Percentiles rank a stretch among this genome's conserved stretches.
Evolutionary conservation across 2,797 vertebrate species (phyloP).

Genomic region (Brachyalestes nurse): DNA sequence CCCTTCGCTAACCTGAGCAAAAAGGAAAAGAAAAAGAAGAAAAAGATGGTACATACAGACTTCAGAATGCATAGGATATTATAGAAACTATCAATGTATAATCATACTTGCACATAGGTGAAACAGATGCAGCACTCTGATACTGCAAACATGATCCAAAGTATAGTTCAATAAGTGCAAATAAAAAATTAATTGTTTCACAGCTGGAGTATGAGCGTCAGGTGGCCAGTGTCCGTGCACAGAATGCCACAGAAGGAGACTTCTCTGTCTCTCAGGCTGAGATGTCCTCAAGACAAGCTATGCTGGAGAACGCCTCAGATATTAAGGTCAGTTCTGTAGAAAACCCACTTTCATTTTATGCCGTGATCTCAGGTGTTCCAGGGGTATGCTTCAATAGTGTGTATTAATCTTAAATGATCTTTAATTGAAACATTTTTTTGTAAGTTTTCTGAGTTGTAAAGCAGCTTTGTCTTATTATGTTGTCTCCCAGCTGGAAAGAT

Average conservation of each 20-base stretch:
- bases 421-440: neutral
- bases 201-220: slow-evolving; percentile 90
- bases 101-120: neutral
- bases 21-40: slow-evolving; percentile 92
- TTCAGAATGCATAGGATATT: neutral
- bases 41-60: slow-evolving; percentile 81
- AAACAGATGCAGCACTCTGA: too few relatives aligned
- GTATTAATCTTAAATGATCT: too few relatives aligned
- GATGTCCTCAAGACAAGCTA: slow-evolving; percentile 90
- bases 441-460: neutral
- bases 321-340: slow-evolving; percentile 81
- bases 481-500: slow-evolving; percentile 85
- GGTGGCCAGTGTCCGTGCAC: slow-evolving; percentile 83
- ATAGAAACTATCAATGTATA: neutral
- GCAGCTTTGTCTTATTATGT: neutral
- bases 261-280: slow-evolving; percentile 93
- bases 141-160: neutral
- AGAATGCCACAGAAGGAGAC: slow-evolving; percentile 85
- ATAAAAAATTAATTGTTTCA: neutral
- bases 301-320: slow-evolving; percentile 93
- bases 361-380: neutral
- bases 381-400: too few relatives aligned
- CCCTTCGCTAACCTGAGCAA: slow-evolving; percentile 87
- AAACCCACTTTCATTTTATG: neutral
- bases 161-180: neutral